Percentiles rank a stretch among this genome's conserved stretches.
Evolutionary conservation across 2,888 invertebrate genomes (phyloP).

Genomic region (Vannuccia rotundouncinata): DNA sequence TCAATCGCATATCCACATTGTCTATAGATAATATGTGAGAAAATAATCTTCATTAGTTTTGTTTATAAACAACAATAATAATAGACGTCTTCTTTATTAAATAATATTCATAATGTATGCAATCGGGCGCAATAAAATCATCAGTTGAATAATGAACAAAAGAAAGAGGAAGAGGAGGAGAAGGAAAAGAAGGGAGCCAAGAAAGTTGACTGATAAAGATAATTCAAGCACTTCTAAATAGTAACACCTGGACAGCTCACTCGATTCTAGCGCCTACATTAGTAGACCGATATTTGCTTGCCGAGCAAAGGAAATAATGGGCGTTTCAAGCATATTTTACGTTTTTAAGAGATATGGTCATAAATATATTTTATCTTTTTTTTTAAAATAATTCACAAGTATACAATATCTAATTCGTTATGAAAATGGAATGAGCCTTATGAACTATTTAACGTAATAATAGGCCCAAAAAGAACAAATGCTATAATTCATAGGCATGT

Average conservation of each 20-base stretch:
- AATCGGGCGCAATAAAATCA: too few species aligned
- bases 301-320: conserved; percentile 13
- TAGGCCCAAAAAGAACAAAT: conserved; percentile 20
- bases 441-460: conserved; percentile 9
- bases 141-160: too few species aligned
- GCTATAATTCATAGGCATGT: conserved; percentile 2
- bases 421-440: conserved; percentile 9
- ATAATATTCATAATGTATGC: too few species aligned
- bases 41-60: too few species aligned
- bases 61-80: too few species aligned
- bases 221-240: conserved; percentile 10
- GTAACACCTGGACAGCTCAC: conserved; percentile 19
- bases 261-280: conserved; percentile 9
- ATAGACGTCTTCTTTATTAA: too few species aligned
- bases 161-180: too few species aligned
- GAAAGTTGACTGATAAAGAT: too few species aligned
- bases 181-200: too few species aligned
- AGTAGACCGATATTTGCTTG: conserved; percentile 21
- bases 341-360: conserved; percentile 10
- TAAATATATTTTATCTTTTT: not conserved
- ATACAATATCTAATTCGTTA: not conserved
- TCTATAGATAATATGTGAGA: too few species aligned
- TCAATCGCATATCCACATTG: too few species aligned
- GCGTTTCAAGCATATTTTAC: conserved; percentile 5
- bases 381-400: not conserved